phyloP scores from a whole-genome alignment of 35 echinoderm and acorn worm species.

The Strongylocentrotus purpuratus region DNA sequence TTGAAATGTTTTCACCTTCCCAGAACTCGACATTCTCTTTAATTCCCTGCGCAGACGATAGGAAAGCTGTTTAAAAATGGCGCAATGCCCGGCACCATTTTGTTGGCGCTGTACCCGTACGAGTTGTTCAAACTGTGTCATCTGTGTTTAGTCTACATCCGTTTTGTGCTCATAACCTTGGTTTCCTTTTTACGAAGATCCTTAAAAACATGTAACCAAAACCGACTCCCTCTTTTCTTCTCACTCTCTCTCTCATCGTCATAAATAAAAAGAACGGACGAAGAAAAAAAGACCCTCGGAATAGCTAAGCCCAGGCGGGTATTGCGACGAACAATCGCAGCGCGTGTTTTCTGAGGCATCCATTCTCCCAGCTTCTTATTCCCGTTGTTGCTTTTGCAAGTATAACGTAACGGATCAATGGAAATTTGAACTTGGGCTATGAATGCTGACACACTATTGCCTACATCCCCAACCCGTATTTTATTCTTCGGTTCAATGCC shows the following conservation, averaged over 20 bases:
- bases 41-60: background rate
- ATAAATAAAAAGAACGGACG: background rate
- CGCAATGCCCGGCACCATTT: too few species aligned
- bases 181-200: background rate
- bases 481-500: background rate
- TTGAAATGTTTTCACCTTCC: too few species aligned
- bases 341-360: background rate
- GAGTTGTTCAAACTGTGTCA: background rate
- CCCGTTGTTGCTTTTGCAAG: conserved; percentile 33
- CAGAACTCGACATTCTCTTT: too few species aligned
- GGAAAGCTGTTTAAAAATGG: background rate
- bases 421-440: conserved; percentile 19
- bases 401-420: conserved; percentile 35
- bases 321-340: background rate
- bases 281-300: background rate
- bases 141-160: conserved; percentile 11
- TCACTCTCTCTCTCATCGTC: background rate
- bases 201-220: background rate
- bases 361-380: background rate
- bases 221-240: background rate
- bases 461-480: background rate
- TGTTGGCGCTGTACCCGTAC: too few species aligned
- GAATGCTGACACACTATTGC: background rate
- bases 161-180: conserved; percentile 1
- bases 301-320: background rate